A percentile compares a stretch with the other conserved stretches of the same genome.
phyloP scores from a whole-genome alignment of 2,888 invertebrate genomes.

The Drosophila ustulata region DNA sequence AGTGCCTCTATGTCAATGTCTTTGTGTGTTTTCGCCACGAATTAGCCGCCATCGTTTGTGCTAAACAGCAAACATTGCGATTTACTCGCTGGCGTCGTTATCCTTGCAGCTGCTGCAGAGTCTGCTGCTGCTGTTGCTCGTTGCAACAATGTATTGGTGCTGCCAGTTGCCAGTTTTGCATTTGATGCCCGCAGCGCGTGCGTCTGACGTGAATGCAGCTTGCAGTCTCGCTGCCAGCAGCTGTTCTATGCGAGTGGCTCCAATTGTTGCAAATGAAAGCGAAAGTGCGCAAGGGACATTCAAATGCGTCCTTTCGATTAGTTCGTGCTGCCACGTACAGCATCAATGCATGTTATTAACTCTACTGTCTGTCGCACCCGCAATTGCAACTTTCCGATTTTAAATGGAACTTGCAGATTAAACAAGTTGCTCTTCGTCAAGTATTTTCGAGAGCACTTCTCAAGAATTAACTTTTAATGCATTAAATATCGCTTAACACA shows the following conservation, averaged over 20 bases:
- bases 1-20: not conserved
- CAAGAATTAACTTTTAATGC: not conserved
- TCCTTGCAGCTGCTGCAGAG: slow-evolving; percentile 35
- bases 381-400: slow-evolving; percentile 28
- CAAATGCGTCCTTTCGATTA: slow-evolving; percentile 10
- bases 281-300: slow-evolving; percentile 10
- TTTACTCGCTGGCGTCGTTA: slow-evolving; percentile 30
- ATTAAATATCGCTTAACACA: not conserved
- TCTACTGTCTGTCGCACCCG: slow-evolving; percentile 24
- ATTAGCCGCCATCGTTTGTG: slow-evolving; percentile 40
- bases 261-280: slow-evolving; percentile 48
- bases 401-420: not conserved
- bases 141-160: slow-evolving; percentile 13
- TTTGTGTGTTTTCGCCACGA: slow-evolving; percentile 31
- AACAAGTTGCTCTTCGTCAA: not conserved
- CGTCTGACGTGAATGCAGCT: slow-evolving; percentile 55
- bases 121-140: slow-evolving; percentile 2
- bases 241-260: slow-evolving; percentile 36
- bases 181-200: slow-evolving; percentile 58
- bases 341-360: slow-evolving; percentile 23
- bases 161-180: slow-evolving; percentile 41
- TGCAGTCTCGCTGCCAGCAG: slow-evolving; percentile 29
- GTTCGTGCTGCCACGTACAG: slow-evolving; percentile 30
- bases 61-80: slow-evolving; percentile 41
- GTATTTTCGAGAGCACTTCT: not conserved